Base-by-base conservation (phyloP, 2,113 vertebrate species). In the Gracilinanus agilis region DNA sequence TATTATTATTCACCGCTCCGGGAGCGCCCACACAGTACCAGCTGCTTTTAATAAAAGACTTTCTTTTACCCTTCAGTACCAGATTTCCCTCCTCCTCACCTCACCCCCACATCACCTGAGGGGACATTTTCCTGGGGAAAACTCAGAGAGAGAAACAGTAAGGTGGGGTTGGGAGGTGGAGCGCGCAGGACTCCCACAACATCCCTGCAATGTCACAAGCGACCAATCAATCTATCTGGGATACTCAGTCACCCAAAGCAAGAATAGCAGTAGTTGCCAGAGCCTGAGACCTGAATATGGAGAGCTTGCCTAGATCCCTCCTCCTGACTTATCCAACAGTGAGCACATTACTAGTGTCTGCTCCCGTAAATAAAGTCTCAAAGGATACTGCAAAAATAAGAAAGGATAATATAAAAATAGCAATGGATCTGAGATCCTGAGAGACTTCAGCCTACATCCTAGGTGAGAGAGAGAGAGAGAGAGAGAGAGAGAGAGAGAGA, bases 31-130 rank as follows among this genome's bases (percentile, higher is more conserved):
- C 53, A 88, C 93, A 90, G 67, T 83, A 40, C 67, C 67, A 83
- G 67, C 67, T 94, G 93, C 88, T 54, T 90, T 90, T 90, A 90
- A 91, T 88, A 53, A 88, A 94, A 92, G 25, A 44, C 19, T 88
- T 95, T 94, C n/a, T 40, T 83, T 40, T 21, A 16, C n/a, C 7
- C 67, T 83, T 93, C 12, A n/a, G 89, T 93, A 94, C 53, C 19
- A 56, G 53, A 89, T 96, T 89, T 94, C 54, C 27, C 29, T 55
- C 27, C 55, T 92, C 90, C 90, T 56, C 90, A 94, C 67, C 67
- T 83, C 67, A 83, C 67, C 67, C 56, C 67, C 34, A 83, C 67
- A 40, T 53, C 16, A 53, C 61, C 56, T 44, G 27, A n/a, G 40
- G 44, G 67, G 93, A 40, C 54, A 40, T 44, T 90, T 54, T 93